Conservation (phyloP, 2,113 vertebrate genomes). For the Chiloscyllium plagiosum region DNA sequence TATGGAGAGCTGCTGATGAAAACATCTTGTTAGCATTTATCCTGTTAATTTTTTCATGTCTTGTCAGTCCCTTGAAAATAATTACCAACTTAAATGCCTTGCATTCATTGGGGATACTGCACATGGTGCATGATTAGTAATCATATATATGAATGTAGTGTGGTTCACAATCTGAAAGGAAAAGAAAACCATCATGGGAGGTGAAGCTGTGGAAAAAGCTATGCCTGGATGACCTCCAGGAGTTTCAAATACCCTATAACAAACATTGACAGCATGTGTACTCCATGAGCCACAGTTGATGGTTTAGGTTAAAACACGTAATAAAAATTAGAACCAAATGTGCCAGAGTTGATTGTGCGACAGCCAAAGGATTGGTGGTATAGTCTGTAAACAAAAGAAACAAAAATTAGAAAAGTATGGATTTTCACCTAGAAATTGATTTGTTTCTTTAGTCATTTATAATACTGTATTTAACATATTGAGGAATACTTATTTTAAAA, state of each 20-base stretch:
- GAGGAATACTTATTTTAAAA: neutral
- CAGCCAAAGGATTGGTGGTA: neutral
- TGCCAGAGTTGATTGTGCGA: neutral
- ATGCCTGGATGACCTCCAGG: slow-evolving; percentile 22
- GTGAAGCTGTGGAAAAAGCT: slow-evolving; percentile 19
- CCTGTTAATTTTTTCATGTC: neutral
- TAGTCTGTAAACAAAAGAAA: neutral
- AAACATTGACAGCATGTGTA: slow-evolving; percentile 28
- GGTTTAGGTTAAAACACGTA: neutral
- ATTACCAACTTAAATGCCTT: neutral
- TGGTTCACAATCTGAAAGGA: neutral
- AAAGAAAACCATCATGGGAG: neutral
- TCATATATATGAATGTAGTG: neutral
- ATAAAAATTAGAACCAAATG: slow-evolving; percentile 31
- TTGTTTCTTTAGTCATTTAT: neutral
- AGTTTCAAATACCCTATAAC: slow-evolving; percentile 18
- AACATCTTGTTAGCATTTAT: neutral
- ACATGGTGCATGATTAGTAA: neutral
- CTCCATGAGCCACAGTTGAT: slow-evolving; percentile 3
- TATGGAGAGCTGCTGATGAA: neutral
- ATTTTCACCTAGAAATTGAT: neutral
- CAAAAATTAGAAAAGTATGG: neutral
- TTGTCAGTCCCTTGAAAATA: neutral
- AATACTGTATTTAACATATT: neutral
- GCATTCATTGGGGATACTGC: neutral